A percentile compares a stretch with the other conserved stretches of the same genome.
Conservation (phyloP, 2,113 vertebrate species). For the Bostrychus sinensis region DNA sequence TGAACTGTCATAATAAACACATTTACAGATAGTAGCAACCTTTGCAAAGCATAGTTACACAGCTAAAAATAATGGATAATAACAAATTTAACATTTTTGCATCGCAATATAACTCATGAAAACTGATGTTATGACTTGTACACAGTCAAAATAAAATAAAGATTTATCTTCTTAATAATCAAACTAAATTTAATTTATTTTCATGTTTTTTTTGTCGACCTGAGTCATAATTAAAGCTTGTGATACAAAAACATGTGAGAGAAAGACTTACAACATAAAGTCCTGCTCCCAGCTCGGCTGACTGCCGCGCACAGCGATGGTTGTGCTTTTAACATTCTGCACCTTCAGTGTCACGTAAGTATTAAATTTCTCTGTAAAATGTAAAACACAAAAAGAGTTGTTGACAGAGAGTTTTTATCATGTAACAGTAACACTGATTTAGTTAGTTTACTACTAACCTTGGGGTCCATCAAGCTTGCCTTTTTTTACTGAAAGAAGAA, state of each 20-base stretch:
- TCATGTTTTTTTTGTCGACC: too few species aligned
- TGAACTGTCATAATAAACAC: too few species aligned
- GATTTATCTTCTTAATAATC: too few species aligned
- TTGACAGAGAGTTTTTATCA: conserved; percentile 3
- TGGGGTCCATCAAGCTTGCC: conserved; percentile 96
- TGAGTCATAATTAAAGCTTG: background rate
- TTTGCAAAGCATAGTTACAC: too few species aligned
- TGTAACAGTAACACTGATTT: background rate
- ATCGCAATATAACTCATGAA: too few species aligned
- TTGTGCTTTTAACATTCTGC: conserved; percentile 99
- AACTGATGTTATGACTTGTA: too few species aligned
- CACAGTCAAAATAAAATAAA: too few species aligned
- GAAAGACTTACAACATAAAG: conserved; percentile 95
- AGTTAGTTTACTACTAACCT: conserved; percentile 82
- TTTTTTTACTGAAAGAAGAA: conserved; percentile 92
- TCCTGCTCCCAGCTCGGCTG: conserved; percentile 99
- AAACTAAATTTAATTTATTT: too few species aligned
- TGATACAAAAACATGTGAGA: background rate
- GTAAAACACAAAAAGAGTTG: conserved; percentile 2
- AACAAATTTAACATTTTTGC: too few species aligned
- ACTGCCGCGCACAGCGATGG: conserved; percentile 92
- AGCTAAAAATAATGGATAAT: too few species aligned
- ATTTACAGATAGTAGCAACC: too few species aligned
- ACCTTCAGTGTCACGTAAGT: conserved; percentile 98
- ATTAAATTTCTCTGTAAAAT: conserved; percentile 92